Percentiles rank a stretch among this genome's conserved stretches.
phyloP scores from a whole-genome alignment of 2,113 vertebrate genomes.

The Notarius quadriscutis region DNA sequence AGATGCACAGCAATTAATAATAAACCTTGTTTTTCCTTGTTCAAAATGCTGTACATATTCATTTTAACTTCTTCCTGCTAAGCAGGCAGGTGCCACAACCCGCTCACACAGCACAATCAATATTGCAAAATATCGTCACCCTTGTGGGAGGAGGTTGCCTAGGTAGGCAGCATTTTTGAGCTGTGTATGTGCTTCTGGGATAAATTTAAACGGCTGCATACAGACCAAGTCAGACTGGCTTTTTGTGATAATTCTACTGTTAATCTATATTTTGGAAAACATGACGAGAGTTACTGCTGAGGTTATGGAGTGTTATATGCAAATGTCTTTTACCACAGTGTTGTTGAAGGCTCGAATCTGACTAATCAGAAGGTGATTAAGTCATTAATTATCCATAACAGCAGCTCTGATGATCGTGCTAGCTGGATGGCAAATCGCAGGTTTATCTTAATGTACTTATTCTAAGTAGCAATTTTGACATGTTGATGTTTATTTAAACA shows the following conservation, averaged over 20 bases:
- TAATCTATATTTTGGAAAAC: background rate
- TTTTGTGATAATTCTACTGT: background rate
- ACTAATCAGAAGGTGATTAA: background rate
- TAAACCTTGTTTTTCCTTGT: background rate
- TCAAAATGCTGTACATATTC: background rate
- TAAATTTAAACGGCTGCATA: background rate
- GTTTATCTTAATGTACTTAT: background rate
- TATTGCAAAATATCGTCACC: background rate
- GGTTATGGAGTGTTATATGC: background rate
- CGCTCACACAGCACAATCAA: background rate
- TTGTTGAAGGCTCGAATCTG: background rate
- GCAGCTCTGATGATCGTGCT: background rate
- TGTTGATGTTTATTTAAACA: background rate
- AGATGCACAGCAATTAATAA: background rate
- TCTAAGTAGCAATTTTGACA: background rate
- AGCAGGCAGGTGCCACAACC: slow-evolving; percentile 1
- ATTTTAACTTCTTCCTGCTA: background rate
- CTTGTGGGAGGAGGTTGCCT: slow-evolving; percentile 14
- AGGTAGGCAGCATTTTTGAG: slow-evolving; percentile 16
- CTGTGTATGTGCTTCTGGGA: background rate
- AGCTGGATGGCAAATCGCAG: background rate
- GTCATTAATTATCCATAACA: background rate
- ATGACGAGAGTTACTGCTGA: background rate
- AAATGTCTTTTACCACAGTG: background rate
- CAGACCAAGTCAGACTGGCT: background rate